phyloP scores from a whole-genome alignment of 2,113 vertebrate species.

The Ciconia stormi region DNA sequence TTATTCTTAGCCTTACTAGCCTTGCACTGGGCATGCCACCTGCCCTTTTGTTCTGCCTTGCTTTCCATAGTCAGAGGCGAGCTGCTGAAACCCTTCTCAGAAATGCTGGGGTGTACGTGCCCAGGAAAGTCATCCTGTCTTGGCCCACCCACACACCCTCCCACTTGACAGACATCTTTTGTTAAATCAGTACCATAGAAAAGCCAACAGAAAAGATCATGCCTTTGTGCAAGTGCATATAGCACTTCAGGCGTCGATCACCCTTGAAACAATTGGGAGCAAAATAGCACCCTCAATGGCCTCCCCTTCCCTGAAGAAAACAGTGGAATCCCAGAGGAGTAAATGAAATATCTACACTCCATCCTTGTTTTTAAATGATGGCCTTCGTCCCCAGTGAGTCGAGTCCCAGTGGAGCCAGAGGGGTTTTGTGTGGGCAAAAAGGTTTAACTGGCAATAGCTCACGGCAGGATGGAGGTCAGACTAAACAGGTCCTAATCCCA shows the following conservation, averaged over 20 bases:
- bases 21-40: neutral
- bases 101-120: neutral
- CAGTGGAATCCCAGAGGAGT: neutral
- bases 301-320: neutral
- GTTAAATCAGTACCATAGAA: neutral
- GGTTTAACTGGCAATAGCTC: neutral
- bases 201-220: neutral
- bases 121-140: neutral
- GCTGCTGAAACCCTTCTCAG: neutral
- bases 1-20: neutral
- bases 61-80: neutral
- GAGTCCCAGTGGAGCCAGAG: rapidly evolving
- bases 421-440: neutral
- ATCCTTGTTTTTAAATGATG: neutral
- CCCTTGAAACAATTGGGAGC: neutral
- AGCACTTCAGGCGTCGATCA: neutral
- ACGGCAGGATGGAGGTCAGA: neutral
- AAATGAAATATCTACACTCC: neutral
- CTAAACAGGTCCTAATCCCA: neutral
- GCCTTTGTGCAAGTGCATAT: neutral
- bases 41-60: neutral
- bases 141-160: neutral
- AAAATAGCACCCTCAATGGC: neutral
- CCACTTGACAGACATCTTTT: neutral
- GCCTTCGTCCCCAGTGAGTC: neutral